These are phyloP conservation scores for Drosophila villosipedis DNA, from an alignment of 2,888 invertebrate species.

Conservation along the genomic window DNA sequence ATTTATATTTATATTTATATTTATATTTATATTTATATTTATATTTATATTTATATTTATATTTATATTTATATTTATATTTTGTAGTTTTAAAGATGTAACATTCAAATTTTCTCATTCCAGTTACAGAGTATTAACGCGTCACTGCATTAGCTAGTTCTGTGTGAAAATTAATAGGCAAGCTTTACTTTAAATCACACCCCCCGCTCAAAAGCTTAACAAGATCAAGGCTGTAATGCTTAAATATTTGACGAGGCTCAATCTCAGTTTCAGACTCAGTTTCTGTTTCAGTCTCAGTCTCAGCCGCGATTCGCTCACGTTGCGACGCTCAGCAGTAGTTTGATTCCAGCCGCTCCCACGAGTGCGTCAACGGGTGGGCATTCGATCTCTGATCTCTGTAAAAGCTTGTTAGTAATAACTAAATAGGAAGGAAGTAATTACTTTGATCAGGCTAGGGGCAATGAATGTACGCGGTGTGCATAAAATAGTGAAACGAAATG, in stretches of 20 bases:
- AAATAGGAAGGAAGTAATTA: slow-evolving; percentile 64
- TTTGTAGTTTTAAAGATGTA: background rate
- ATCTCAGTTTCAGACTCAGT: slow-evolving; percentile 21
- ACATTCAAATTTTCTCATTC: background rate
- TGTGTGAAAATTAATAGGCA: background rate
- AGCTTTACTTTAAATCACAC: slow-evolving; percentile 41
- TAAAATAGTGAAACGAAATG: slow-evolving; percentile 22
- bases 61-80: background rate
- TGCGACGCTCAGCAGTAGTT: slow-evolving; percentile 43
- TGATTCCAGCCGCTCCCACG: slow-evolving; percentile 53
- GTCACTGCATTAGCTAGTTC: background rate
- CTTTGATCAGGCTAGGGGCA: slow-evolving; percentile 18
- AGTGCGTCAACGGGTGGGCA: slow-evolving; percentile 39
- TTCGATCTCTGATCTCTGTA: slow-evolving; percentile 32
- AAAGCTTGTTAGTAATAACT: slow-evolving; percentile 42
- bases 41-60: background rate
- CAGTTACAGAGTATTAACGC: slow-evolving; percentile 11
- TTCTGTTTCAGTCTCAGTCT: slow-evolving; percentile 1
- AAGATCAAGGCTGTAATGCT: slow-evolving; percentile 62
- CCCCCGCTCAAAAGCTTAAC: slow-evolving; percentile 58
- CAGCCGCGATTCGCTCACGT: background rate
- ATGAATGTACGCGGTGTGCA: slow-evolving; percentile 25
- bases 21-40: background rate
- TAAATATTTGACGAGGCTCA: slow-evolving; percentile 41
- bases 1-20: background rate